Base-by-base conservation (phyloP, 1,140 invertebrate genomes). In the Drosophila micromelanica region DNA sequence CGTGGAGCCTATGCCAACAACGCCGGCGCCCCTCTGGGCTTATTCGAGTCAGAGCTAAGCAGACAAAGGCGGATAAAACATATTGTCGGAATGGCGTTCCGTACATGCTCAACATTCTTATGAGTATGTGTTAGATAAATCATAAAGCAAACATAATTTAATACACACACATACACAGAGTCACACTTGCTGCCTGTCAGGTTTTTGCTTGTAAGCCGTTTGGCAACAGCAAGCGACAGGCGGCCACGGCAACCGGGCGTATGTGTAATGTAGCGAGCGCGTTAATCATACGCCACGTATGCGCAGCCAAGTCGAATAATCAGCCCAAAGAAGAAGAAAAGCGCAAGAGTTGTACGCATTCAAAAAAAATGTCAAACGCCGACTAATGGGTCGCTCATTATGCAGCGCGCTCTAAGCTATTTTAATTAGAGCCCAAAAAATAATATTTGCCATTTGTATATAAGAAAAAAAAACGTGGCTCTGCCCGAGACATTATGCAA, bases 61-160 rank as follows among this genome's bases (percentile, higher is more conserved):
- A 71, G 69, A 74, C 62, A 76, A 80, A 65, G 59, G 52, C 73
- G 64, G 73, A 85, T 81, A 81, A 60, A 68, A 64, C 70, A 65
- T 74, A 61, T 78, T 80, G 54, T 60, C 45, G 48, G 51, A 62
- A 72, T 65, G 61, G 69, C 11, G 52, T 27, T 40, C 20, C 20
- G 52, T 57, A 60, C 78, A 43, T 17, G 43, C 27, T 42, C 30
- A 12, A 12, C 37, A 37, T 70, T 67, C 46, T 35, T 65, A 59
- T 60, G 52, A 51, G 59, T 57, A 23, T 62, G 59, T 60, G 57
- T 64, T 69, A 76, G 75, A 87, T 87, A 87, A 87, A 87, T 87
- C 82, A 87, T 79, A 67, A 63, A 43, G 64, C 75, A 82, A 81
- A 76, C 60, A 87, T 87, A 82, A 87, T 87, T 82, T 89, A 78